Percentiles rank a stretch among this genome's conserved stretches.
Evolutionary conservation across 2,113 vertebrate genomes (phyloP).

Genomic region (Australoheros scitulus): DNA sequence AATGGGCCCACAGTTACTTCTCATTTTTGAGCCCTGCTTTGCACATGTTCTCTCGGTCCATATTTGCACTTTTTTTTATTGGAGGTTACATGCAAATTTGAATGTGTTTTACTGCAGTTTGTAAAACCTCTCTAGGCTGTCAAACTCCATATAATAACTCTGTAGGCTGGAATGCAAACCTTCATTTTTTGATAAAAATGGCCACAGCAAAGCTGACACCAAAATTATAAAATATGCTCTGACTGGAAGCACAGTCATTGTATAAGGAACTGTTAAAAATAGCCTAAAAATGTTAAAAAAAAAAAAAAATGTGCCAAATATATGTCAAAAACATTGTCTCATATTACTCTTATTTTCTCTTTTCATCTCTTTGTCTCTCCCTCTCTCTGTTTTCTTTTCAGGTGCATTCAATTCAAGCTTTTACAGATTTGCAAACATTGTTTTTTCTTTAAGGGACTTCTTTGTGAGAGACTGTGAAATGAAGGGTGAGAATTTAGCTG

Average conservation of each 20-base stretch:
- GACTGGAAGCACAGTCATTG: too few species aligned
- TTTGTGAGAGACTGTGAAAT: slow-evolving; percentile 79
- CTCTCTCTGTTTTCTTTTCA: slow-evolving; percentile 64
- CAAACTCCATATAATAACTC: background rate
- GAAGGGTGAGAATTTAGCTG: slow-evolving; percentile 81
- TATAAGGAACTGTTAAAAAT: too few species aligned
- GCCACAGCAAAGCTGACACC: background rate
- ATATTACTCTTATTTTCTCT: background rate
- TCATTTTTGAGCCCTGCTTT: background rate
- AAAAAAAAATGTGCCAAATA: too few species aligned
- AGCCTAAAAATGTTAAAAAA: too few species aligned
- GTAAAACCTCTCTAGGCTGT: background rate
- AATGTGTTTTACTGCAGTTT: background rate
- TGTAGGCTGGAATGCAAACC: background rate
- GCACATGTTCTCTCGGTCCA: background rate
- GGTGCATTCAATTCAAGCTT: slow-evolving; percentile 79
- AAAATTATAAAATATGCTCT: too few species aligned
- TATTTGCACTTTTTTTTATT: background rate
- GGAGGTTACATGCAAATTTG: background rate
- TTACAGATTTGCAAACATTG: slow-evolving; percentile 80
- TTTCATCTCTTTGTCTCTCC: slow-evolving; percentile 28
- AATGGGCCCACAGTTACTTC: background rate
- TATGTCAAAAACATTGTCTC: background rate
- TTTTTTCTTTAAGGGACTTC: slow-evolving; percentile 74
- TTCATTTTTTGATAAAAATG: background rate